Percentiles rank a stretch among this genome's conserved stretches.
Evolutionary conservation across 2,888 invertebrate species (phyloP).

Genomic region (Choristoneura rosaceana): DNA sequence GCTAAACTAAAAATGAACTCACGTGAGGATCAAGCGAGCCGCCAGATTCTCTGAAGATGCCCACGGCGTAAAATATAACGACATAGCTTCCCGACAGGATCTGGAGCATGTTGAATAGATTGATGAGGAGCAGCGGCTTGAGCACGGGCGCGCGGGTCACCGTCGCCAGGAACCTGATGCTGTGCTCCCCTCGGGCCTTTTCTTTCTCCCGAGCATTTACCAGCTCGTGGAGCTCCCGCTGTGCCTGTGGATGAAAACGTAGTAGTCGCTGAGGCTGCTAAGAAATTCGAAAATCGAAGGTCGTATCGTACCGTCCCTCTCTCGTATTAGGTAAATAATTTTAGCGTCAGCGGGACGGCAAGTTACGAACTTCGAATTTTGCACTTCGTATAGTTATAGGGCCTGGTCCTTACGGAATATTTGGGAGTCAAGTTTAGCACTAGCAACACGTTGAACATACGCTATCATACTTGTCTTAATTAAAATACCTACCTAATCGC

Average conservation of each 20-base stretch:
- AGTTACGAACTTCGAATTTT: too few relatives aligned
- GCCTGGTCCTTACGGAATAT: too few relatives aligned
- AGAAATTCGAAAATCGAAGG: too few relatives aligned
- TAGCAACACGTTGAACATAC: too few relatives aligned
- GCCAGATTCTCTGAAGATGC: slow-evolving; percentile 87
- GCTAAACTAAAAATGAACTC: slow-evolving; percentile 46
- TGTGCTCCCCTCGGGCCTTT: slow-evolving; percentile 75
- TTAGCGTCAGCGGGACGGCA: too few relatives aligned
- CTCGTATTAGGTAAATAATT: too few relatives aligned
- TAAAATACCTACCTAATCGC: too few relatives aligned
- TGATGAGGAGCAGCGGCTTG: slow-evolving; percentile 90
- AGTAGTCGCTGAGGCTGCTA: background rate
- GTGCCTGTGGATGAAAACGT: slow-evolving; percentile 71
- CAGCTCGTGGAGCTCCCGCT: slow-evolving; percentile 87
- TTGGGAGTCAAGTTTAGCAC: too few relatives aligned
- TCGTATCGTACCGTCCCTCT: too few relatives aligned
- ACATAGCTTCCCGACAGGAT: slow-evolving; percentile 91
- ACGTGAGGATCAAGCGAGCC: slow-evolving; percentile 75
- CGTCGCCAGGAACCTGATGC: slow-evolving; percentile 81
- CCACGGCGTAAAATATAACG: slow-evolving; percentile 92
- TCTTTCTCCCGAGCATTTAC: slow-evolving; percentile 86
- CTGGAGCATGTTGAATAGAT: slow-evolving; percentile 90
- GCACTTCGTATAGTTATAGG: too few relatives aligned
- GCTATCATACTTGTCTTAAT: too few relatives aligned
- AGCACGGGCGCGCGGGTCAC: slow-evolving; percentile 86